These are phyloP conservation scores for Gonocerus acuteangulatus DNA, from an alignment of 2,888 invertebrate species.

Conservation along the genomic window DNA sequence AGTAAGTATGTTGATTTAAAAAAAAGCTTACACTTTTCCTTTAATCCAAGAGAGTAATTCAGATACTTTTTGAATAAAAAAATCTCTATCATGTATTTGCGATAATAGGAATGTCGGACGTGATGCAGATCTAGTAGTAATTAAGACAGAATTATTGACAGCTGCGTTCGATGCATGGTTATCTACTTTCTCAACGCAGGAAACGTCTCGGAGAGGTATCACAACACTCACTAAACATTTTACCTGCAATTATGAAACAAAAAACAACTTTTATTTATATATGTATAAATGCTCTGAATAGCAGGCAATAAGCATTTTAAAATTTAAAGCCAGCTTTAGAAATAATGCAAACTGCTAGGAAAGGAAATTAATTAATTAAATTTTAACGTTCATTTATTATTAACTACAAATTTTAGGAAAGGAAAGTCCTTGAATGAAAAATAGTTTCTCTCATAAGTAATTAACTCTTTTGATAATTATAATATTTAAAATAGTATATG, in stretches of 20 bases:
- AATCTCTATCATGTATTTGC: conserved; percentile 78
- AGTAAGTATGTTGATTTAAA: neutral
- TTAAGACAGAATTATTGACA: conserved; percentile 63
- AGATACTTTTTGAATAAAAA: conserved; percentile 81
- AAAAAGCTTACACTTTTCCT: conserved; percentile 32
- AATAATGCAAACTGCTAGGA: no score
- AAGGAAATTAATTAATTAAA: no score
- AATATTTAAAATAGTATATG: no score
- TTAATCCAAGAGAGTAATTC: conserved; percentile 67
- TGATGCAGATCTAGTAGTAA: conserved; percentile 61
- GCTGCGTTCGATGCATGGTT: conserved; percentile 55
- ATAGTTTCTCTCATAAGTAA: no score
- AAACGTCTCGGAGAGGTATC: conserved; percentile 77
- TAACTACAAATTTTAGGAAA: no score
- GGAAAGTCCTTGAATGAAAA: no score
- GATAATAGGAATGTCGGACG: conserved; percentile 81
- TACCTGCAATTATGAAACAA: conserved; percentile 50
- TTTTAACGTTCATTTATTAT: no score
- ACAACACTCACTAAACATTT: conserved; percentile 75
- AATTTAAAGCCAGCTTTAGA: no score
- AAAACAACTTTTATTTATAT: neutral
- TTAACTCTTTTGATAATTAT: no score
- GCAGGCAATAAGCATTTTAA: no score
- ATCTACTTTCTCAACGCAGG: conserved; percentile 68
- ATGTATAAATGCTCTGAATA: no score